Evolutionary conservation across 2,797 vertebrate species (phyloP), one percentile per base, ranked within the genome.

Genomic region (Etheostoma nigrum): DNA sequence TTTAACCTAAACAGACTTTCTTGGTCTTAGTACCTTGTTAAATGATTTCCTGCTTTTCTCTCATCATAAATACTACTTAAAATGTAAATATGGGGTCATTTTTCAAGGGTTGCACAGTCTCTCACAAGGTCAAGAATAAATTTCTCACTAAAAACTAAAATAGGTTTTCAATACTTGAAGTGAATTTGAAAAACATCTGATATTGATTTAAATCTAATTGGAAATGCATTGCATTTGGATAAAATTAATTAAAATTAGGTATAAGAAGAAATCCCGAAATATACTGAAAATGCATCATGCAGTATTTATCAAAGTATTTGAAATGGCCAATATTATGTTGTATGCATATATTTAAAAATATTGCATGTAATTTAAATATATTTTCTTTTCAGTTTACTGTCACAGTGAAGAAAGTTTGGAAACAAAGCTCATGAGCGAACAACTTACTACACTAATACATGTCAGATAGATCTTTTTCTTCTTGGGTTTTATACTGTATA

Each of bases 251-350:
- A 54, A 13, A 67, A 23, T 23, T 23, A 23, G 11, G 7, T n/a
- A 25, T 21, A 47, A 52, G 1, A 66, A 54, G 1, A 64, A 68
- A 45, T 54, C 16, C 23, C 53, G 13, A 40, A 58, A 72, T 54
- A 61, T 61, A 60, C 21, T 77, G 61, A 59, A 78, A 85, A 72
- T 72, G 33, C 49, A 71, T 40, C 25, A 49, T 75, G 33, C 13
- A 48, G 42, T 21, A 44, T 66, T 73, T 52, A 73, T 61, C 47
- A 62, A 15, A 65, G 14, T 36, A 64, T 74, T 40, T 74, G 0
- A 60, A 72, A 52, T 30, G 12, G 59, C 52, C 71, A 58, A 44
- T 44, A 40, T 48, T n/a, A 45, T 66, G 71, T 64, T 49, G 27
- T 47, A 72, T 72, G 42, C 42, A 62, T 49, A 62, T 49, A 61